Evolutionary conservation across 2,888 invertebrate species (phyloP).

Genomic region (Diabrotica balteata): DNA sequence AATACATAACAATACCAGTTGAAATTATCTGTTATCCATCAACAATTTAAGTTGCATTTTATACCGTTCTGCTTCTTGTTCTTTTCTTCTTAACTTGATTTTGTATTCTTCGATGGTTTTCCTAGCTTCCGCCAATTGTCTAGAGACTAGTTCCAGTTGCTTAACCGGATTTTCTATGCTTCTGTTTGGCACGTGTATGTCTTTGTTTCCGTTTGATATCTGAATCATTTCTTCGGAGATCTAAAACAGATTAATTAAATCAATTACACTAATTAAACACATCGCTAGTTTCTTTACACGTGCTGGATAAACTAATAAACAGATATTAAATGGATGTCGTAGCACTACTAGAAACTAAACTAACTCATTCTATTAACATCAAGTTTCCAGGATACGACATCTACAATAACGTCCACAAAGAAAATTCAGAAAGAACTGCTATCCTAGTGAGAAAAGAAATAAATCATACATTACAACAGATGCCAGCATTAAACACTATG

Average conservation of each 20-base stretch:
- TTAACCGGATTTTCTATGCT: constrained; percentile 15
- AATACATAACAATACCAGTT: too few relatives aligned
- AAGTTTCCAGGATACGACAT: too few relatives aligned
- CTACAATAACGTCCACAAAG: too few relatives aligned
- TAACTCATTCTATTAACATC: too few relatives aligned
- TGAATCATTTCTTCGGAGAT: constrained; percentile 11
- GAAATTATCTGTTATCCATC: constrained; percentile 45
- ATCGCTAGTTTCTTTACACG: too few relatives aligned
- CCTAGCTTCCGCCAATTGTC: constrained; percentile 54
- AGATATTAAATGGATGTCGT: too few relatives aligned
- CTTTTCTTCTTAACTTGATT: constrained; percentile 52
- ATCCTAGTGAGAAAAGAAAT: too few relatives aligned
- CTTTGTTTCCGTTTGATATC: constrained; percentile 4
- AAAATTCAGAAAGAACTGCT: too few relatives aligned
- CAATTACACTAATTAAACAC: neutral
- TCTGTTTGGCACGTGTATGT: neutral
- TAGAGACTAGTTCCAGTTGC: constrained; percentile 51
- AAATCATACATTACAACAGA: too few relatives aligned
- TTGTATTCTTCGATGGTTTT: constrained; percentile 56
- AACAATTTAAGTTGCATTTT: constrained; percentile 54
- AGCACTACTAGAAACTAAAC: too few relatives aligned
- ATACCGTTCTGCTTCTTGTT: constrained; percentile 54
- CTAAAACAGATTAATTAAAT: constrained; percentile 15
- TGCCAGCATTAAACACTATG: too few relatives aligned
- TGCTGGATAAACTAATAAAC: too few relatives aligned